phyloP scores from a whole-genome alignment of 2,888 invertebrate genomes.

The Tillus elongatus region DNA sequence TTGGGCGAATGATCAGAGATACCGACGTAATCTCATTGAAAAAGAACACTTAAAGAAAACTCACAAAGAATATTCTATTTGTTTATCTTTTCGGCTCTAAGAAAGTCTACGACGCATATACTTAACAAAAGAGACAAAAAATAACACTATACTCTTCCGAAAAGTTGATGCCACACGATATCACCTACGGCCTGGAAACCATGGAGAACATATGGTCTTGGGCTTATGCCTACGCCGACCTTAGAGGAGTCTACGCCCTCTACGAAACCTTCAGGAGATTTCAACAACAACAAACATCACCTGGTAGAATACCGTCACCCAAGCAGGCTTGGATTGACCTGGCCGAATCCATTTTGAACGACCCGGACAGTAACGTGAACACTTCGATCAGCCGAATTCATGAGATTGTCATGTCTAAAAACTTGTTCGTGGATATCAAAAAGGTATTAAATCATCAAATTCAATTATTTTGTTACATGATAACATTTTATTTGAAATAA shows the following conservation, averaged over 20 bases:
- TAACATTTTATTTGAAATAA: too few species aligned
- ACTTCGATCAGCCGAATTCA: conserved; percentile 51
- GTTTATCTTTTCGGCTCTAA: too few species aligned
- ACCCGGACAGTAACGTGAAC: conserved; percentile 51
- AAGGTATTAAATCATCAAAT: too few species aligned
- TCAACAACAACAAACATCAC: conserved; percentile 40
- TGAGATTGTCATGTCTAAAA: conserved; percentile 52
- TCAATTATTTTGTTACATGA: too few species aligned
- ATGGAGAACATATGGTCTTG: conserved; percentile 53
- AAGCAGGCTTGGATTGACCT: conserved; percentile 54
- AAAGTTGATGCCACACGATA: conserved; percentile 24
- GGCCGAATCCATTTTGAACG: conserved; percentile 55
- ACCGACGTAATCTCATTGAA: too few species aligned
- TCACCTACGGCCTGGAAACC: conserved; percentile 23
- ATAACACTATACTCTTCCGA: too few species aligned
- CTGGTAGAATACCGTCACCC: conserved; percentile 37
- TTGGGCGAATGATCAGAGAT: too few species aligned
- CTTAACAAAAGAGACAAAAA: too few species aligned
- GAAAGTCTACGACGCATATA: too few species aligned
- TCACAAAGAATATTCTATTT: too few species aligned
- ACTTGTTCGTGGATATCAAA: conserved; percentile 55
- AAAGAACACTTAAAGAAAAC: too few species aligned
- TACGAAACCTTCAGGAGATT: conserved; percentile 60
- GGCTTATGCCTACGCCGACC: conserved; percentile 51
- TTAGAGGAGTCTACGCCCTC: conserved; percentile 54